Base-by-base conservation (phyloP, 2,888 invertebrate genomes). In the Drosophila algonquin region DNA sequence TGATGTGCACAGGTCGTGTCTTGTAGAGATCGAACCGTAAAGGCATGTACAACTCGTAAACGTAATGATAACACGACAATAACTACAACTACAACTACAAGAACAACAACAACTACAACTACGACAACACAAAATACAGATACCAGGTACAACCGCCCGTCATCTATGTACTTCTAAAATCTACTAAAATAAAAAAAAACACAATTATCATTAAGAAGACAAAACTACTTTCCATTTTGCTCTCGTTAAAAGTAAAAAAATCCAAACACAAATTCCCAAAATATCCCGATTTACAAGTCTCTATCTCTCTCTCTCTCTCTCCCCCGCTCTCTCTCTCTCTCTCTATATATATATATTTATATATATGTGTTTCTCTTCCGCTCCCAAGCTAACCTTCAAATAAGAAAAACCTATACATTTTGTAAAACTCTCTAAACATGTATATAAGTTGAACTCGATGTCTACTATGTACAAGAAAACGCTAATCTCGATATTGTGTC, bases 1-100 rank as follows among this genome's bases (percentile, higher is more conserved):
- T 77, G 77, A 75, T 75, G 86, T 59, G 84, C 87, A 86, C 90
- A 91, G 91, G 91, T 91, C 82, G 89, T 90, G 87, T 80, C 86
- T 75, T 89, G 90, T 90, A 91, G 88, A 90, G 90, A 91, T 81
- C 90, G 89, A 74, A 81, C 78, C 71, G 75, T 75, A 79, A 88
- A 80, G 90, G 89, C 89, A 89, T 88, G 89, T 77, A 90, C 75
- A 61, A 40, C 75, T 81, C 89, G 90, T 75, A 82, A 76, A 77
- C 68, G 80, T 85, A 87, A 77, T 82, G 89, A 76, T 63, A 83
- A 73, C 89, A 88, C 85, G 89, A 89, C 88, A 88, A 76, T 86
- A 88, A 77, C 75, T 69, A 81, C 72, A 75, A 76, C 62, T 63
- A 71, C 61, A 63, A n/a, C n/a, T n/a, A n/a, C n/a, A n/a, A n/a